Conservation (phyloP, 2,797 vertebrate species). For the Lacerta viridis region DNA sequence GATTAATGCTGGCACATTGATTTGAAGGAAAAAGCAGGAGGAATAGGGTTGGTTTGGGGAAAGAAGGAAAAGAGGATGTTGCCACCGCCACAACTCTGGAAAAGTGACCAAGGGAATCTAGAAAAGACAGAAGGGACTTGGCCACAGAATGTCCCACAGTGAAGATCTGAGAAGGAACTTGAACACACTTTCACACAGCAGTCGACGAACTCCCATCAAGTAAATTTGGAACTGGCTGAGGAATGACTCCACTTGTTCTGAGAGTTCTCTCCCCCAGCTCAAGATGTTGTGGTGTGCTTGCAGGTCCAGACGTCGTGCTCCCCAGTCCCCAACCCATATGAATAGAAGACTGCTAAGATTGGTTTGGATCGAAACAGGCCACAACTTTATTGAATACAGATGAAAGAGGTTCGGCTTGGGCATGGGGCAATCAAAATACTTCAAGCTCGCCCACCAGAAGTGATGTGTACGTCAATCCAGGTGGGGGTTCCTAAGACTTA, state of each 20-base stretch:
- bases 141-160: not conserved
- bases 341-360: too few relatives aligned
- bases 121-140: not conserved
- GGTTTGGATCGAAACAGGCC: too few relatives aligned
- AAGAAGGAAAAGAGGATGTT: not conserved
- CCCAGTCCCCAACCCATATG: too few relatives aligned
- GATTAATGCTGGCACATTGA: constrained; percentile 2
- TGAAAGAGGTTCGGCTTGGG: too few relatives aligned
- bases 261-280: not conserved
- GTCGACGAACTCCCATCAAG: not conserved
- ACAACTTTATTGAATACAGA: too few relatives aligned
- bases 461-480: too few relatives aligned
- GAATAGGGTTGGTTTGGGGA: not conserved
- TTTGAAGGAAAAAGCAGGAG: not conserved
- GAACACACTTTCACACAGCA: not conserved
- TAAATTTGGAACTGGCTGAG: not conserved
- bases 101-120: not conserved
- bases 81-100: too few relatives aligned
- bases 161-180: not conserved
- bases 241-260: not conserved
- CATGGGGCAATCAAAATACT: too few relatives aligned
- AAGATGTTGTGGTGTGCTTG: not conserved
- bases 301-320: not conserved
- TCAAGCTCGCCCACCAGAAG: too few relatives aligned
- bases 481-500: too few relatives aligned